A percentile compares a stretch with the other conserved stretches of the same genome.
These are phyloP conservation scores for Unio pictorum DNA, from an alignment of 2,888 invertebrate genomes.

Conservation along the genomic window DNA sequence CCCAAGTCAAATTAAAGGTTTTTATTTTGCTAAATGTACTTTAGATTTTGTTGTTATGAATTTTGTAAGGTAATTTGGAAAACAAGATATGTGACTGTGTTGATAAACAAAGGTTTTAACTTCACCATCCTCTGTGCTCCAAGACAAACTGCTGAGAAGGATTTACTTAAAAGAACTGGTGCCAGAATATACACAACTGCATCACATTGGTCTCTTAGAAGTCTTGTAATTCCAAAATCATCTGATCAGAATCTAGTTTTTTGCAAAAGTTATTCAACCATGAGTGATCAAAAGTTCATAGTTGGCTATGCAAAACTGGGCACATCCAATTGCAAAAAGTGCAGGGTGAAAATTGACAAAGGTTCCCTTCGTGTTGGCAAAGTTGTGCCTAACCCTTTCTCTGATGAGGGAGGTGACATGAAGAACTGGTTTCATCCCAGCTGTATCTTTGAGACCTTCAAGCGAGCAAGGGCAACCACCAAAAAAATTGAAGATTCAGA, in stretches of 20 bases:
- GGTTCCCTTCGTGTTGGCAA: slow-evolving; percentile 85
- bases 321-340: slow-evolving; percentile 88
- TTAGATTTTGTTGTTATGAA: too few relatives aligned
- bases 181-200: neutral
- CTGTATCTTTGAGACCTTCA: slow-evolving; percentile 85
- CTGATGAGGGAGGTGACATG: slow-evolving; percentile 81
- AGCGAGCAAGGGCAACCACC: slow-evolving; percentile 85
- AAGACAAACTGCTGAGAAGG: neutral
- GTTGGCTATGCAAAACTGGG: slow-evolving; percentile 87
- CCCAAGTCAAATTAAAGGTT: too few relatives aligned
- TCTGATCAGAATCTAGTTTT: neutral
- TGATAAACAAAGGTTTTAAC: neutral
- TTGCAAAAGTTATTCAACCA: slow-evolving; percentile 20
- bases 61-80: too few relatives aligned
- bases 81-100: too few relatives aligned
- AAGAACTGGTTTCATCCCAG: slow-evolving; percentile 86
- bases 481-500: slow-evolving; percentile 85
- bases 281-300: slow-evolving; percentile 73
- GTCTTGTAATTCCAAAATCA: neutral
- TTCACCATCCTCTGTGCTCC: neutral
- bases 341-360: slow-evolving; percentile 84
- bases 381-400: slow-evolving; percentile 84
- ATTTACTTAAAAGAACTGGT: neutral
- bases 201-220: neutral
- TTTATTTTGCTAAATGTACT: too few relatives aligned